Base-by-base conservation (phyloP, 2,113 vertebrate species). In the Saguinus midas region DNA sequence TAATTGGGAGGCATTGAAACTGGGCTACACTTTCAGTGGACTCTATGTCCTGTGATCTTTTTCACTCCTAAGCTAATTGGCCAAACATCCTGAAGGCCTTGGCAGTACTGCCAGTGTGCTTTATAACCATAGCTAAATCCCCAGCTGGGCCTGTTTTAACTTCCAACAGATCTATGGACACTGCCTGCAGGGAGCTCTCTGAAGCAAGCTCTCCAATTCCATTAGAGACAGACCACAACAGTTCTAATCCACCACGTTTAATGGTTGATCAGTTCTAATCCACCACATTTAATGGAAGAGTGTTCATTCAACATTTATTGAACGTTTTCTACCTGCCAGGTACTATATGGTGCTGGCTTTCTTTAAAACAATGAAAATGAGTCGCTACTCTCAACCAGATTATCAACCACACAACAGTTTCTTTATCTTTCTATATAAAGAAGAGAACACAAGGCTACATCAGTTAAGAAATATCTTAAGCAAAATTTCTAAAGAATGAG, bases 401-500 rank as follows among this genome's bases (percentile, higher is more conserved):
- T 79, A 52, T 58, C 70, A 87, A 61, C 21, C 23, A 81, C 2
- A 0, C 8, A 75, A 48, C 8, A 75, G 32, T 94, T n/a, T 84
- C 25, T 81, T 92, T 18, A 64, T 18, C 23, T 90, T 85, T 88
- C 16, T 88, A 48, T 66, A 82, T 81, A 73, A 88, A 81, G 37
- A 89, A 66, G 8, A 83, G 25, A 88, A 72, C 25, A 80, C 37
- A 85, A 84, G 9, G 7, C 90, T 87, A 89, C 9, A 87, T 90
- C 8, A 48, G 79, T 70, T 89, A 97, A 91, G 35, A 93, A 86
- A 87, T 25, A 11, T 25, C 14, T 61, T 79, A 61, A 73, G 70
- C 7, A 37, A 70, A 52, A 82, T 55, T 86, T 96, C 72, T 87
- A 55, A 88, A 87, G 86, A 80, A 91, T 83, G 82, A 94, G 73